Conservation (phyloP, 2,797 vertebrate genomes). For the Allobates femoralis region DNA sequence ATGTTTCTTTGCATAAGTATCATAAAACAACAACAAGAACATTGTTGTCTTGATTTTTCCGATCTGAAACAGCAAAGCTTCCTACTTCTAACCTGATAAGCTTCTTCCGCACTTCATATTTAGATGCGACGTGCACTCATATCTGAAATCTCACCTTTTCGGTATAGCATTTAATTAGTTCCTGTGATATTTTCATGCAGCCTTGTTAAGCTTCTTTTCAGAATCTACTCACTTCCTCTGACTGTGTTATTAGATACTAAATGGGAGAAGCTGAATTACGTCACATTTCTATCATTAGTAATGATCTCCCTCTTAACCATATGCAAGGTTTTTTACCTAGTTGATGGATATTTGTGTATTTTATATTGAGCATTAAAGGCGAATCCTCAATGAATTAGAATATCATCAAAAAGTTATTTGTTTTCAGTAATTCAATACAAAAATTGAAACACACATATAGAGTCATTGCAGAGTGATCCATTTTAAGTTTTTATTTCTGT, state of each 20-base stretch:
- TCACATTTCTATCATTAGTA: neutral
- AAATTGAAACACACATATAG: no score
- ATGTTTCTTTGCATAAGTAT: neutral
- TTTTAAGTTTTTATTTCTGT: no score
- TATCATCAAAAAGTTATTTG: no score
- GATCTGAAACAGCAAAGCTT: neutral
- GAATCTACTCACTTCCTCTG: constrained; percentile 24
- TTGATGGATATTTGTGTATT: no score
- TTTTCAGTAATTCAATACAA: no score
- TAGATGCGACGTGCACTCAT: neutral
- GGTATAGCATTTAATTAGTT: constrained; percentile 23
- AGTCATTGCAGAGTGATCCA: no score
- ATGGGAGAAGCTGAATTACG: neutral
- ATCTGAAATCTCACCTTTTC: constrained; percentile 15
- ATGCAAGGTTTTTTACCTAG: neutral
- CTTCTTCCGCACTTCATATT: constrained; percentile 19
- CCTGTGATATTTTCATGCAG: constrained; percentile 17
- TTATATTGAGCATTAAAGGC: no score
- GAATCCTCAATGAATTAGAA: no score
- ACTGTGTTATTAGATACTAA: constrained; percentile 8
- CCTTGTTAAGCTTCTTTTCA: neutral
- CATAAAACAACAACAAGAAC: neutral
- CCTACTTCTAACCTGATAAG: constrained; percentile 2
- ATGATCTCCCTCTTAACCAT: neutral
- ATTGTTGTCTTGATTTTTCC: neutral